Evolutionary conservation across 2,888 invertebrate genomes (phyloP).

Genomic region (Lycia hirtaria): DNA sequence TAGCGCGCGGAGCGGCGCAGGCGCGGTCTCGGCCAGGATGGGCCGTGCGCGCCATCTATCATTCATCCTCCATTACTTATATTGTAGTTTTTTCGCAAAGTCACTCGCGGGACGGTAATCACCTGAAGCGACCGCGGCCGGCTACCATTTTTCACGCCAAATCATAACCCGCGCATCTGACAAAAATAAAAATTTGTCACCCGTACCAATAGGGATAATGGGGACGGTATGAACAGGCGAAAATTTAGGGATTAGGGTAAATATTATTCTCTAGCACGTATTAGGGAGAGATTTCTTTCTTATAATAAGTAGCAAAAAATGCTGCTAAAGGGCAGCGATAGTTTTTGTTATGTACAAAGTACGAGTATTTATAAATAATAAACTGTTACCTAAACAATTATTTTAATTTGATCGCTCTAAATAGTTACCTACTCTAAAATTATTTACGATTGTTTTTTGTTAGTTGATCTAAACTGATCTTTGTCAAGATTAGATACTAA

Average conservation of each 20-base stretch:
- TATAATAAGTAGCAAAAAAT: too few relatives aligned
- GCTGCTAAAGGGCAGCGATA: too few relatives aligned
- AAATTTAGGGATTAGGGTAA: constrained; percentile 59
- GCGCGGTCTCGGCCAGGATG: constrained; percentile 57
- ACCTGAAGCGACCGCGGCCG: constrained; percentile 82
- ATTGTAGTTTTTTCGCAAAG: constrained; percentile 85
- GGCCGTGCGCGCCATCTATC: constrained; percentile 78
- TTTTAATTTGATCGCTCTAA: too few relatives aligned
- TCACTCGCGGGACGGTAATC: constrained; percentile 85
- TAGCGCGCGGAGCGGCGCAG: constrained; percentile 58
- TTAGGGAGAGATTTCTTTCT: not conserved
- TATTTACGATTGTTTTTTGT: too few relatives aligned
- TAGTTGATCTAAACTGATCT: too few relatives aligned
- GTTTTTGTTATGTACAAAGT: too few relatives aligned
- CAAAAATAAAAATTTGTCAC: constrained; percentile 84
- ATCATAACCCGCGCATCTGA: constrained; percentile 83
- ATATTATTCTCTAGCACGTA: constrained; percentile 2
- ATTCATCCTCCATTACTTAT: constrained; percentile 86
- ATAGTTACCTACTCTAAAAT: too few relatives aligned
- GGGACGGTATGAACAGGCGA: constrained; percentile 74
- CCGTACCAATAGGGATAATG: constrained; percentile 82
- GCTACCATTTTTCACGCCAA: constrained; percentile 83
- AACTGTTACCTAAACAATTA: too few relatives aligned
- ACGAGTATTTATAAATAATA: too few relatives aligned
- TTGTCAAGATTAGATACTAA: not conserved